A percentile compares a stretch with the other conserved stretches of the same genome.
Evolutionary conservation across 2,113 vertebrate species (phyloP).

Genomic region (Labeo rohita): DNA sequence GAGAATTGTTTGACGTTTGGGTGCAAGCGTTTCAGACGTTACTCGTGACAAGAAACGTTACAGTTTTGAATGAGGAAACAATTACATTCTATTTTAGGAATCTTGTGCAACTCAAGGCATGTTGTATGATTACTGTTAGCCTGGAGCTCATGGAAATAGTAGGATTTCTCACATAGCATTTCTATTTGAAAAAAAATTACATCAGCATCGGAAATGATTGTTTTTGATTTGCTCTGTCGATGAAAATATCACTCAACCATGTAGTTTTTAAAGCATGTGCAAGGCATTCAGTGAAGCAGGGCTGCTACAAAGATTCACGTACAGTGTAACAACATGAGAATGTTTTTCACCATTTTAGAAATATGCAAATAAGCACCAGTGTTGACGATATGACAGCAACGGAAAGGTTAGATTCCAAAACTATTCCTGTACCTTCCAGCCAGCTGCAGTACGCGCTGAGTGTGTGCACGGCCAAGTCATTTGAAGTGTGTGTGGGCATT

Average conservation of each 20-base stretch:
- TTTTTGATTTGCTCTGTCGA: background rate
- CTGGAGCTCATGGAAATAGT: background rate
- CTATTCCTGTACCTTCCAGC: background rate
- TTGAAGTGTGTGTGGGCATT: background rate
- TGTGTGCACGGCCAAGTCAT: background rate
- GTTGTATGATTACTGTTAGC: background rate
- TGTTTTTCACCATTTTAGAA: background rate
- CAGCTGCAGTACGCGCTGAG: background rate
- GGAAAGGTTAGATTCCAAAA: slow-evolving; percentile 11
- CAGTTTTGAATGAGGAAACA: background rate
- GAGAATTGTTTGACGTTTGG: background rate
- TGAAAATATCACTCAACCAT: too few relatives aligned
- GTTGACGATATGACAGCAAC: background rate
- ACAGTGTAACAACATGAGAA: background rate
- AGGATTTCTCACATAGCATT: background rate
- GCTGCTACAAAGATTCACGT: background rate
- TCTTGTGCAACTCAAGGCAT: background rate
- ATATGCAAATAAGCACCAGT: background rate
- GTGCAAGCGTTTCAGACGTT: background rate
- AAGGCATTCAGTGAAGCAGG: background rate
- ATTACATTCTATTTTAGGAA: background rate
- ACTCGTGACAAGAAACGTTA: too few relatives aligned
- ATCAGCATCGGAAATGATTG: background rate
- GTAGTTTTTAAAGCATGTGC: background rate
- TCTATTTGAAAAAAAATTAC: background rate